These are phyloP conservation scores for Oceanodroma tethys DNA, from an alignment of 2,113 vertebrate species.

Conservation along the genomic window DNA sequence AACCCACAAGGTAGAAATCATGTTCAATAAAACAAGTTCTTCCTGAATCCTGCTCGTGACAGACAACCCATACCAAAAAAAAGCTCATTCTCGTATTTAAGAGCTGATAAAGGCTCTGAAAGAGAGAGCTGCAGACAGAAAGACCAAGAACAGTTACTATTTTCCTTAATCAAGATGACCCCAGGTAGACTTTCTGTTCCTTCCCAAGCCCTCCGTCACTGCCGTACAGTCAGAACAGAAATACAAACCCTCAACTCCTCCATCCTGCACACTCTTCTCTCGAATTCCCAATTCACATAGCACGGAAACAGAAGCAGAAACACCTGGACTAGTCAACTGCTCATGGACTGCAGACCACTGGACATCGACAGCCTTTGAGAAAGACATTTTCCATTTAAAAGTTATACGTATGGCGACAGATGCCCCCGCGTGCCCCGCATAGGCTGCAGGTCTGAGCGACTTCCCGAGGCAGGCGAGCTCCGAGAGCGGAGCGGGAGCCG, in stretches of 20 bases:
- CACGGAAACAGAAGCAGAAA: constrained; percentile 62
- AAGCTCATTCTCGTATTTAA: neutral
- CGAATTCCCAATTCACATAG: constrained; percentile 58
- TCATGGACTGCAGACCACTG: constrained; percentile 59
- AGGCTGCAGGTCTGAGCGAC: neutral
- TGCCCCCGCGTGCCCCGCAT: neutral
- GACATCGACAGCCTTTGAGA: constrained; percentile 70
- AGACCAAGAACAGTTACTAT: neutral
- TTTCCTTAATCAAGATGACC: neutral
- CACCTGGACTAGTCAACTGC: constrained; percentile 64
- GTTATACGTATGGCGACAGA: neutral
- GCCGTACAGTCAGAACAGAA: constrained; percentile 11
- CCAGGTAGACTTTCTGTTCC: neutral
- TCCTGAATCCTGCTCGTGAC: neutral
- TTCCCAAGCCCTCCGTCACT: constrained; percentile 35
- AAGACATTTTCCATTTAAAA: constrained; percentile 67
- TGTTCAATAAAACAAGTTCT: neutral
- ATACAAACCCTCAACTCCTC: constrained; percentile 61
- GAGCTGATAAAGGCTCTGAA: constrained; percentile 15
- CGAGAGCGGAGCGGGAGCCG: neutral
- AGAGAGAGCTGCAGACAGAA: constrained; percentile 14
- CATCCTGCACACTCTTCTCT: constrained; percentile 65
- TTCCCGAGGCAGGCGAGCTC: neutral
- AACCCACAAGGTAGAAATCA: neutral
- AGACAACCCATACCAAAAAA: neutral